These are phyloP conservation scores for Pagrus major DNA, from an alignment of 2,113 vertebrate species.

Conservation along the genomic window DNA sequence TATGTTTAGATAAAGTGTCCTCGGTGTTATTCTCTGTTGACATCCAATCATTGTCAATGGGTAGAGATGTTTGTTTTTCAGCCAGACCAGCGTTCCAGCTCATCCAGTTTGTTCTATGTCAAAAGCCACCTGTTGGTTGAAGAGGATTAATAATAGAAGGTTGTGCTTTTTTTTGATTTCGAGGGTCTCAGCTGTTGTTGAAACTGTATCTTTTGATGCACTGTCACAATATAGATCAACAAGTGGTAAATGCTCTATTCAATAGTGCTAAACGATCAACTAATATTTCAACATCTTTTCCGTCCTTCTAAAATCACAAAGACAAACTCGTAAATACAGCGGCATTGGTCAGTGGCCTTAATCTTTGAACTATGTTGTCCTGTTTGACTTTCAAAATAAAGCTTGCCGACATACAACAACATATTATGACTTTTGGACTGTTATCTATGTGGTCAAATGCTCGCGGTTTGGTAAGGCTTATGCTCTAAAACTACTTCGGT, in stretches of 20 bases:
- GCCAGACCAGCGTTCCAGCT: background rate
- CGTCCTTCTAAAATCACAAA: no score
- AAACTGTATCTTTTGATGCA: conserved; percentile 1
- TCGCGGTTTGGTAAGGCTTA: no score
- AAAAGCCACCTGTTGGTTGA: conserved; percentile 44
- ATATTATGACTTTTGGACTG: no score
- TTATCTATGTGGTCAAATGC: no score
- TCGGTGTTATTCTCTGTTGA: conserved; percentile 17
- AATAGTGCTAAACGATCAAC: background rate
- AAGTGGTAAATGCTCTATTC: background rate
- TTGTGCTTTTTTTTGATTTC: background rate
- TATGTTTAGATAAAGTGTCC: conserved; percentile 39
- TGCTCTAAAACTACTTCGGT: no score
- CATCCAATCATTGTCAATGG: conserved; percentile 2
- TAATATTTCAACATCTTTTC: no score
- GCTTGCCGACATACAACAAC: no score
- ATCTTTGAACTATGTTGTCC: no score
- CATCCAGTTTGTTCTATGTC: conserved; percentile 2
- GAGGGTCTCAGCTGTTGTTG: conserved; percentile 10
- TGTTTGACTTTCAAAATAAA: no score
- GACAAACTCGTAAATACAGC: no score
- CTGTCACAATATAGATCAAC: background rate
- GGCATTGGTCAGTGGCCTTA: no score
- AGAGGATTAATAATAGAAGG: conserved; percentile 38
- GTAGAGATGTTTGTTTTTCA: conserved; percentile 5